phyloP scores from a whole-genome alignment of 2,888 invertebrate genomes.

The Drosophila birchii region DNA sequence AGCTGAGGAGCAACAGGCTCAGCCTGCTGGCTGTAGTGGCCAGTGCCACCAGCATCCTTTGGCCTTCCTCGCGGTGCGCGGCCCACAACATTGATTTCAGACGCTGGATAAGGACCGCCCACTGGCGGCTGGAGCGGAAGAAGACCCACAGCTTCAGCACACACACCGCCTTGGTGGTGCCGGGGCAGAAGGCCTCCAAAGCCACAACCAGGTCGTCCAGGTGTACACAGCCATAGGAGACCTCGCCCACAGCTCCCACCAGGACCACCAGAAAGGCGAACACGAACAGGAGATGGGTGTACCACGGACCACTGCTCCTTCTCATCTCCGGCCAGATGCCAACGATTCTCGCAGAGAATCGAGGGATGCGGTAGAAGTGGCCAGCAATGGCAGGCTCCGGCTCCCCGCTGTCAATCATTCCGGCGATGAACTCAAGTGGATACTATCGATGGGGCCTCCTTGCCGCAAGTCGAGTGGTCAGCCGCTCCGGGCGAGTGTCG shows the following conservation, averaged over 20 bases:
- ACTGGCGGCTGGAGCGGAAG: constrained; percentile 67
- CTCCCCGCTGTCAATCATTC: constrained; percentile 37
- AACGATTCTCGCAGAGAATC: constrained; percentile 66
- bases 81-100: constrained; percentile 65
- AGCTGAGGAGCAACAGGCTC: constrained; percentile 65
- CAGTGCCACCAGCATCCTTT: constrained; percentile 60
- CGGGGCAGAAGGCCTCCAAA: constrained; percentile 83
- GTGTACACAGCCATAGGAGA: constrained; percentile 74
- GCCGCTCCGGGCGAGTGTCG: constrained; percentile 43
- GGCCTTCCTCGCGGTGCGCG: constrained; percentile 42
- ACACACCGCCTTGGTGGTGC: constrained; percentile 77
- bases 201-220: constrained; percentile 72
- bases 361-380: constrained; percentile 77
- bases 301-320: constrained; percentile 42
- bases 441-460: constrained; percentile 31
- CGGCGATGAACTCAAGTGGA: constrained; percentile 34
- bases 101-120: constrained; percentile 62
- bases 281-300: constrained; percentile 58
- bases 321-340: constrained; percentile 81
- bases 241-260: constrained; percentile 77
- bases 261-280: constrained; percentile 71
- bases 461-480: constrained; percentile 21
- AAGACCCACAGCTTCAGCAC: constrained; percentile 80
- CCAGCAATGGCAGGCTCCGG: constrained; percentile 60
- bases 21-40: constrained; percentile 66